Evolutionary conservation across 2,797 vertebrate genomes (phyloP).

Genomic region (Paedocypris micromegethes): DNA sequence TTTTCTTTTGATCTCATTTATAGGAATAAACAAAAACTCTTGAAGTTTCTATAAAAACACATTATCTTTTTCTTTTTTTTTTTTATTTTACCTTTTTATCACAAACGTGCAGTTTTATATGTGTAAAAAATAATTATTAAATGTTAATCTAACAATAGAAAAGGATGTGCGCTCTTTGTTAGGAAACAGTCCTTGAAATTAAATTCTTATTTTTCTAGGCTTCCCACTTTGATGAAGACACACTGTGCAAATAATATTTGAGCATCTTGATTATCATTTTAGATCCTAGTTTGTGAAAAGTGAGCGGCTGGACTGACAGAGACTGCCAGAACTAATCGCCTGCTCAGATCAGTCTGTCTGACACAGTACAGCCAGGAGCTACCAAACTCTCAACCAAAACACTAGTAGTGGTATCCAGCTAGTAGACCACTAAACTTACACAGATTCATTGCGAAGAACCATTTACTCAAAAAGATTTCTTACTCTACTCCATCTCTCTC

Average conservation of each 20-base stretch:
- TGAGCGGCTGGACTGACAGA: slow-evolving; percentile 49
- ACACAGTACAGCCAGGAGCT: slow-evolving; percentile 13
- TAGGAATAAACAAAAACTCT: slow-evolving; percentile 61
- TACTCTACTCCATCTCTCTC: no score
- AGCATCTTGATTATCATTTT: slow-evolving; percentile 48
- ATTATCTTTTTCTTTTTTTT: slow-evolving; percentile 55
- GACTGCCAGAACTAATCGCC: slow-evolving; percentile 45
- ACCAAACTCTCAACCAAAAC: slow-evolving; percentile 13
- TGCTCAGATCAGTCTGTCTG: slow-evolving; percentile 40
- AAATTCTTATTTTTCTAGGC: slow-evolving; percentile 38
- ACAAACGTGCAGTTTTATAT: not conserved
- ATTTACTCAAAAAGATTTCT: no score
- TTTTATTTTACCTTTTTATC: not conserved
- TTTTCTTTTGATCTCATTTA: slow-evolving; percentile 72
- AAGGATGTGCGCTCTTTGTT: not conserved
- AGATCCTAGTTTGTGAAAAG: slow-evolving; percentile 48
- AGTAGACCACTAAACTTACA: no score
- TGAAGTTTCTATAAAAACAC: slow-evolving; percentile 72
- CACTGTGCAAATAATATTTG: slow-evolving; percentile 48
- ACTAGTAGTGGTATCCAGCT: no score
- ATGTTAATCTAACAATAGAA: no score
- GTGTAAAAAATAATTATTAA: no score
- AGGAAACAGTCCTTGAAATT: slow-evolving; percentile 41
- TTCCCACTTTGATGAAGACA: slow-evolving; percentile 43
- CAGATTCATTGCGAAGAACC: no score